phyloP scores from a whole-genome alignment of 2,797 vertebrate genomes.

The Leptoclinus maculatus region DNA sequence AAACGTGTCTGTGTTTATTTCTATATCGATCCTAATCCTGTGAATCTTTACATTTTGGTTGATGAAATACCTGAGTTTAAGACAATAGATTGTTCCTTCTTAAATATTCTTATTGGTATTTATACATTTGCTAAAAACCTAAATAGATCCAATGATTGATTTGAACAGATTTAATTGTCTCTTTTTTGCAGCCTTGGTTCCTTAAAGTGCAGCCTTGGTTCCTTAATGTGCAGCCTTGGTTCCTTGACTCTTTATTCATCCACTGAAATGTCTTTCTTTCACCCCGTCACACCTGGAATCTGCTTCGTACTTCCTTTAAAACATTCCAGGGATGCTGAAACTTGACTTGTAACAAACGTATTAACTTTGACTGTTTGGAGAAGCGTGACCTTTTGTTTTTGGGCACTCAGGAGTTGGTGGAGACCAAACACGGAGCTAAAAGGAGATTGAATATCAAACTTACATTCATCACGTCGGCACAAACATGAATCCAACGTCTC shows the following conservation, averaged over 20 bases:
- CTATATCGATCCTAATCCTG: not conserved
- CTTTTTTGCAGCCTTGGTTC: too few species aligned
- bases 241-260: conserved; percentile 10
- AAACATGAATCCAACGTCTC: not conserved
- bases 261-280: conserved; percentile 12
- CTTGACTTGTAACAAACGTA: not conserved
- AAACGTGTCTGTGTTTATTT: conserved; percentile 21
- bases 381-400: not conserved
- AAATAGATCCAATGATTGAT: too few species aligned
- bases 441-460: not conserved
- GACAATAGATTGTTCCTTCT: not conserved
- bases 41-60: not conserved
- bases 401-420: not conserved
- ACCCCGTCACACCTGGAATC: not conserved
- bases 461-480: not conserved
- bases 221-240: too few species aligned
- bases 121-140: too few species aligned
- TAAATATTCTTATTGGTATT: not conserved
- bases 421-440: not conserved
- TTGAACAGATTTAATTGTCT: too few species aligned
- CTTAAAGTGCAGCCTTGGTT: too few species aligned
- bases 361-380: conserved; percentile 1
- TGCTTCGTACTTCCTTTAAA: conserved; percentile 5
- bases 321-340: conserved; percentile 17
- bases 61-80: not conserved